Evolutionary conservation across 2,797 vertebrate species (phyloP).

Genomic region (Phylloscopus collybita): DNA sequence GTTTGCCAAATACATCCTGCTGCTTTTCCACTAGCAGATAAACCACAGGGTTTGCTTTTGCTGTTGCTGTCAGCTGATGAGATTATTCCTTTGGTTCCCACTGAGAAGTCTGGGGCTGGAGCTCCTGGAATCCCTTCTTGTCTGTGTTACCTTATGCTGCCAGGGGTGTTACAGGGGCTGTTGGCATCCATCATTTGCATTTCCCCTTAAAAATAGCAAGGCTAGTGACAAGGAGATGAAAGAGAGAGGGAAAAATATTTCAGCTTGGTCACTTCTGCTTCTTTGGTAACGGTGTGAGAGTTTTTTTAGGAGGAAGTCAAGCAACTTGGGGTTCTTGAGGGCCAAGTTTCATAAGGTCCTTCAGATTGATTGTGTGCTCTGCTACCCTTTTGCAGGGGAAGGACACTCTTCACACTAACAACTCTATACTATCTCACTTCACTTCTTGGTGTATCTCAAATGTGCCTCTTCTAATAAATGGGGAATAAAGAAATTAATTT

Average conservation of each 20-base stretch:
- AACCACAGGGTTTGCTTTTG: background rate
- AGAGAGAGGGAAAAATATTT: background rate
- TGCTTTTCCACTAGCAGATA: background rate
- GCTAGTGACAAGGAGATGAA: background rate
- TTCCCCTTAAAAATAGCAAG: background rate
- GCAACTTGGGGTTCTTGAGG: background rate
- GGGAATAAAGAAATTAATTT: background rate
- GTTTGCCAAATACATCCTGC: background rate
- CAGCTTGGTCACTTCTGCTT: background rate
- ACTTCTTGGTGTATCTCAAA: background rate
- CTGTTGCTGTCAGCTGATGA: background rate
- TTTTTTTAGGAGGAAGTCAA: background rate
- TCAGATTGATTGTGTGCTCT: background rate
- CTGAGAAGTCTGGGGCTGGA: background rate
- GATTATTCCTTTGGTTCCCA: background rate
- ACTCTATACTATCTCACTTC: background rate
- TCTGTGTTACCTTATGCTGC: background rate
- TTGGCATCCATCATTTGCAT: background rate
- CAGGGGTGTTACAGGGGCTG: background rate
- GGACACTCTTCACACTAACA: background rate
- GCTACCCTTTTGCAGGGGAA: background rate
- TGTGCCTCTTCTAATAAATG: background rate
- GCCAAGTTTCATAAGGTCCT: background rate
- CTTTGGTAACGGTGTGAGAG: background rate
- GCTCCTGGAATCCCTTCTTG: background rate